Conservation (phyloP, 1,140 invertebrate genomes). For the Eumeta japonica region DNA sequence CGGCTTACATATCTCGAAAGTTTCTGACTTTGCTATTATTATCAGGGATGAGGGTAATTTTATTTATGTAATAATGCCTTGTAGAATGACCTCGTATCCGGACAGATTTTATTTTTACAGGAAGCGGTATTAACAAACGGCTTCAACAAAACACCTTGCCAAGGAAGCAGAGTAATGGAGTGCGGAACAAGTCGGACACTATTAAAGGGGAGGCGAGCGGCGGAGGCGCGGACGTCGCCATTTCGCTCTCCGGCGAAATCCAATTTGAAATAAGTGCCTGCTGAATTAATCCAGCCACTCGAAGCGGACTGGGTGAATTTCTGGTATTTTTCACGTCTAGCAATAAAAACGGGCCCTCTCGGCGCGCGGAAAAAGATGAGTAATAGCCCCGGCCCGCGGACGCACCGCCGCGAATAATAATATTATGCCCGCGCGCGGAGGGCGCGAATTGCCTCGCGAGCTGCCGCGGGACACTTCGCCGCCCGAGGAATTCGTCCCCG, state of each 20-base stretch:
- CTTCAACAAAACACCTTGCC: too few species aligned
- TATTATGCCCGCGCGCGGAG: constrained; percentile 40
- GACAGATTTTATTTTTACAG: too few species aligned
- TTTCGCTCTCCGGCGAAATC: constrained; percentile 32
- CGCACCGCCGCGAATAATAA: constrained; percentile 47
- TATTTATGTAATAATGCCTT: too few species aligned
- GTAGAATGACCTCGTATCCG: too few species aligned
- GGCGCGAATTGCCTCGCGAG: not conserved
- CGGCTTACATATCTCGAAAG: too few species aligned
- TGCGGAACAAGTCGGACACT: constrained; percentile 31
- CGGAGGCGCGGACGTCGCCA: constrained; percentile 22
- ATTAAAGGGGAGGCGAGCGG: constrained; percentile 39
- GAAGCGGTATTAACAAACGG: too few species aligned
- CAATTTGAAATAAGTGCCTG: constrained; percentile 56
- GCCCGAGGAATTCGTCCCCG: too few species aligned
- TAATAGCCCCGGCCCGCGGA: constrained; percentile 39
- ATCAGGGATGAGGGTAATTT: too few species aligned
- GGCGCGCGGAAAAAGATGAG: constrained; percentile 42
- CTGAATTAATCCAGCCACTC: constrained; percentile 54
- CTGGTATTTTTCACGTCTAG: constrained; percentile 53
- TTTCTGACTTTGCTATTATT: too few species aligned
- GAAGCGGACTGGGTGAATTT: constrained; percentile 47
- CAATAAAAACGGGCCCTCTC: constrained; percentile 44
- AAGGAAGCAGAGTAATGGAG: constrained; percentile 19
- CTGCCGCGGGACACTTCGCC: too few species aligned